Evolutionary conservation across 2,797 vertebrate genomes (phyloP).

Genomic region (Microctenopoma steveboyesi): DNA sequence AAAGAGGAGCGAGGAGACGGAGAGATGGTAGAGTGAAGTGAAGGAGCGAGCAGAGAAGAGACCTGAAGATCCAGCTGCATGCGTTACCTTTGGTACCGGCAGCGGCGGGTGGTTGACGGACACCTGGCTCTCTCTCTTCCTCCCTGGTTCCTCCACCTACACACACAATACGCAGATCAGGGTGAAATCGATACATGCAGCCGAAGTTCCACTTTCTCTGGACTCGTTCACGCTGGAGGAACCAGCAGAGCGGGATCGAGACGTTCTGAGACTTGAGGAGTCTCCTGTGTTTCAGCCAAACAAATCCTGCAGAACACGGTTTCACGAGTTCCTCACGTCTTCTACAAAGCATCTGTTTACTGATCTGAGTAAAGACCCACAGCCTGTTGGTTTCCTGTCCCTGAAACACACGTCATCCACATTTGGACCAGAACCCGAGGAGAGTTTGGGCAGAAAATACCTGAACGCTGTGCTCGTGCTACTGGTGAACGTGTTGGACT

Average conservation of each 20-base stretch:
- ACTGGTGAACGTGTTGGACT: no score
- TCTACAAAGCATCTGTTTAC: no score
- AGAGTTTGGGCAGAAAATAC: no score
- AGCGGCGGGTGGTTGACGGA: slow-evolving; percentile 22
- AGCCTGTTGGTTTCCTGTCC: no score
- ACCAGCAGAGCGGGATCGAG: background rate
- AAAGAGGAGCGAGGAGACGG: no score
- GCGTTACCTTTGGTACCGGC: slow-evolving; percentile 62
- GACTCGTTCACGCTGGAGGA: background rate
- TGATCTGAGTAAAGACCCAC: no score
- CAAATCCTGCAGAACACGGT: no score
- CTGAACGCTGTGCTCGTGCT: no score
- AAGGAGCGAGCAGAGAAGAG: background rate
- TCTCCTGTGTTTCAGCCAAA: background rate
- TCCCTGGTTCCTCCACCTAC: slow-evolving; percentile 50
- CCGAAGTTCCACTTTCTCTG: background rate
- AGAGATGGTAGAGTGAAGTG: background rate
- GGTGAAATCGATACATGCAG: background rate
- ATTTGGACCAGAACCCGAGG: no score
- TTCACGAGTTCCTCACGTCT: no score
- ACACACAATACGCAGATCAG: slow-evolving; percentile 19
- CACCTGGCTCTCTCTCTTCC: slow-evolving; percentile 14
- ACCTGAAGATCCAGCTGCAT: background rate
- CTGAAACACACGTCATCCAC: no score
- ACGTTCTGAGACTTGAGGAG: background rate